Base-by-base conservation (phyloP, 2,113 vertebrate species). In the Coregonus clupeaformis region DNA sequence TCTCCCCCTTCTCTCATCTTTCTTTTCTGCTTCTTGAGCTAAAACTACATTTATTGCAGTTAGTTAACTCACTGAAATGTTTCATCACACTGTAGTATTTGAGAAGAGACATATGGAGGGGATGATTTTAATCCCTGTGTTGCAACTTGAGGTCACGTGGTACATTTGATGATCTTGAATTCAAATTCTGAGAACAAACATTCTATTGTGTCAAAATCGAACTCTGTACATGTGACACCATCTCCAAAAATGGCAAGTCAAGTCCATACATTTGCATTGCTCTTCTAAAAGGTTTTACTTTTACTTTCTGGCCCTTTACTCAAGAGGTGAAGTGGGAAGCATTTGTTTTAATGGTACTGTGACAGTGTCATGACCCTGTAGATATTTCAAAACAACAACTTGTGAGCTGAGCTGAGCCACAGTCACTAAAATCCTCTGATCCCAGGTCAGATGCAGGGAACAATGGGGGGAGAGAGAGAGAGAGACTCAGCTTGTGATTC, bases 401-500 rank as follows among this genome's bases (percentile, higher is more conserved):
- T 3, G 36, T 52, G 30, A 75, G 67, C 24, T 65, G 72, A 72
- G 62, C 36, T 42, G 67, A 76, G 22, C 72, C 81, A 81, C 65
- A 67, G 29, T 59, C 49, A 68, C 68, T 74, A 74, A 62, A 71
- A 59, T 69, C 49, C n/a, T 16, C 13, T 55, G 55, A 69, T 57
- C 57, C 42, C 27, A 18, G 47, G 13, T 60, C 57, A 47, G 32
- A 22, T 24, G 3, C 36, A 24, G 18, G 22, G 55, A 75, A 60
- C 52, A 60, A 12, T 52, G 72, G 60, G 72, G 60, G 22, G 42
- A 55, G 24, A 25, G 59, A 24, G 60, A 72, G 52, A 80, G 57
- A 69, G 74, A 9, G 70, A 75, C 89, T 85, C 85, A 84, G 86
- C 87, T 68, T 84, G 84, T 71, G 88, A 82, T 77, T 81, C 75